Evolutionary conservation across 1,140 invertebrate genomes (phyloP).

Genomic region (Heliconius hermathena): DNA sequence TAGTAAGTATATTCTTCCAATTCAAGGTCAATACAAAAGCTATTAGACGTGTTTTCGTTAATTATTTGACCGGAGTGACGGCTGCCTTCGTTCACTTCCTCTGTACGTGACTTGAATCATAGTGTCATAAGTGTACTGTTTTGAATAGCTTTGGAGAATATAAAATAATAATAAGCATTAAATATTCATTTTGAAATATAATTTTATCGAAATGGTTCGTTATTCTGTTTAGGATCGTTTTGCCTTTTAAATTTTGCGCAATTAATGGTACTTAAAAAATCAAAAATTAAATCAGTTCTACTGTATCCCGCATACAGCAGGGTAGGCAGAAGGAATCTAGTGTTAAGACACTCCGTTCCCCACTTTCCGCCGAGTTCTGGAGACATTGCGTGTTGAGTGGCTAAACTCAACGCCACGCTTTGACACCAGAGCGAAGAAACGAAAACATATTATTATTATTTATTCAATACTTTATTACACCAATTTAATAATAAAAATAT

Average conservation of each 20-base stretch:
- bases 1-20: conserved; percentile 11
- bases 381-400: too few species aligned
- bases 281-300: too few species aligned
- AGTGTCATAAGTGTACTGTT: conserved; percentile 1
- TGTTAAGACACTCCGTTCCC: too few species aligned
- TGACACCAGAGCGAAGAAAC: too few species aligned
- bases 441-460: too few species aligned
- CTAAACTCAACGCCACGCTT: too few species aligned
- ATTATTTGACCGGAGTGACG: conserved; percentile 10
- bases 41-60: conserved; percentile 18
- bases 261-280: too few species aligned
- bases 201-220: not conserved
- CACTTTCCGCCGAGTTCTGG: too few species aligned
- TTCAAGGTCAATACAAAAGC: not conserved
- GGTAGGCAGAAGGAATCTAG: too few species aligned
- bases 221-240: not conserved
- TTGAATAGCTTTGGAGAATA: not conserved
- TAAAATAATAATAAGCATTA: not conserved
- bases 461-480: too few species aligned
- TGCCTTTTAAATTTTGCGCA: not conserved
- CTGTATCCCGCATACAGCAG: too few species aligned
- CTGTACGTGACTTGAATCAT: conserved; percentile 25
- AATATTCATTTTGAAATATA: not conserved
- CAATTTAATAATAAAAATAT: too few species aligned
- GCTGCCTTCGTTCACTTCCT: conserved; percentile 15